Conservation (phyloP, 1,140 invertebrate species). For the Hermatobates lingyangjiaoensis region DNA sequence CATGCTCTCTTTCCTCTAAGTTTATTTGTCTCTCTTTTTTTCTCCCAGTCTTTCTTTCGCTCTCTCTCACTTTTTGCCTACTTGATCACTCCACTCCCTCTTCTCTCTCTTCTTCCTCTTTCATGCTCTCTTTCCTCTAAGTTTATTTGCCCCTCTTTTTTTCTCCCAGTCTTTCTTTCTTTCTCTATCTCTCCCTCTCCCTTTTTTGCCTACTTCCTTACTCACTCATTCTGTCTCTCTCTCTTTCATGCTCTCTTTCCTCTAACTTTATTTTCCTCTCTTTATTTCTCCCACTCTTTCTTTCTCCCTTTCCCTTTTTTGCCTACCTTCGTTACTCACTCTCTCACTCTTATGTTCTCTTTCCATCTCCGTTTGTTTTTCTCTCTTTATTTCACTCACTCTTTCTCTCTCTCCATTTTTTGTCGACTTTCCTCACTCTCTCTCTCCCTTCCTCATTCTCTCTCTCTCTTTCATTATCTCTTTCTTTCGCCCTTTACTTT, state of each 20-base stretch:
- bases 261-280: not conserved
- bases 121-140: not conserved
- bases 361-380: too few species aligned
- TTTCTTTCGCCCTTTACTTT: too few species aligned
- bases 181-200: not conserved
- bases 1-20: not conserved
- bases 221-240: conserved; percentile 11
- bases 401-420: too few species aligned
- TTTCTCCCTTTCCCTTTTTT: not conserved
- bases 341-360: too few species aligned
- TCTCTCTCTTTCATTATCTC: too few species aligned
- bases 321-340: too few species aligned
- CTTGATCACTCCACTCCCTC: not conserved
- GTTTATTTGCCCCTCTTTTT: not conserved
- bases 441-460: too few species aligned
- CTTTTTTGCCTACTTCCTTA: not conserved
- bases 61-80: not conserved
- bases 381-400: too few species aligned
- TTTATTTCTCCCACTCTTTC: not conserved
- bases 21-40: not conserved
- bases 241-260: conserved; percentile 4
- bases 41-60: not conserved
- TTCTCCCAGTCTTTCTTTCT: not conserved
- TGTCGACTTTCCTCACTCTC: too few species aligned
- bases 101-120: not conserved